Evolutionary conservation across 2,113 vertebrate genomes (phyloP), one percentile per base, ranked within the genome.

Genomic region (Uropsilus gracilis): DNA sequence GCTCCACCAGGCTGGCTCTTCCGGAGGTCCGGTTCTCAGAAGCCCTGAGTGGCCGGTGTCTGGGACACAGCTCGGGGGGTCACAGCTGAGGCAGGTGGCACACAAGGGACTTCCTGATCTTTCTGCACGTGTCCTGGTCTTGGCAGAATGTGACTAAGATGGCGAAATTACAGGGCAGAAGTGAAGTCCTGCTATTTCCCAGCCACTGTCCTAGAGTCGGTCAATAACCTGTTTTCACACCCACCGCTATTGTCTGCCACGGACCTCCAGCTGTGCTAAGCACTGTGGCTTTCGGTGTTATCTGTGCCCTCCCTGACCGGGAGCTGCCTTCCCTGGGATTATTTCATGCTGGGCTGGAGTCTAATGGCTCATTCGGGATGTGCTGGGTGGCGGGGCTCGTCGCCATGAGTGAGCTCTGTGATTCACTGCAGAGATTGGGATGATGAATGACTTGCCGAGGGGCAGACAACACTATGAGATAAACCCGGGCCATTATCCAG

Each of bases 131-230:
- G 66, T 42, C 72, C 76, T 28, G 89, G 44, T 68, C 30, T 78
- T 92, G 90, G 92, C 69, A 97, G 91, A 59, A 26, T 68, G 39
- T 91, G 92, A 97, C 96, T 86, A 94, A 98, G 55, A 96, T 64
- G 30, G 93, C 96, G 76, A 96, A 96, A 97, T 97, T 93, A 97
- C 97, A 97, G 80, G 73, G 46, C 81, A 95, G 80, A 89, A 92
- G 46, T 93, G 78, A 96, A 97, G 97, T 88, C 13, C 57, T 61
- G 71, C 68, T 96, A 90, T 92, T 98, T 98, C 95, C 86, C 63
- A 95, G 90, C 48, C 50, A 55, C 89, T 86, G 9, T 77, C 91
- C 96, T 86, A 80, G 50, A 95, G 68, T 26, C 20, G 71, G 93
- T 97, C 96, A 32, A 73, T 96, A 97, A 57, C 59, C 61, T 95